phyloP scores from a whole-genome alignment of 2,888 invertebrate genomes.

The Callinectes sapidus region DNA sequence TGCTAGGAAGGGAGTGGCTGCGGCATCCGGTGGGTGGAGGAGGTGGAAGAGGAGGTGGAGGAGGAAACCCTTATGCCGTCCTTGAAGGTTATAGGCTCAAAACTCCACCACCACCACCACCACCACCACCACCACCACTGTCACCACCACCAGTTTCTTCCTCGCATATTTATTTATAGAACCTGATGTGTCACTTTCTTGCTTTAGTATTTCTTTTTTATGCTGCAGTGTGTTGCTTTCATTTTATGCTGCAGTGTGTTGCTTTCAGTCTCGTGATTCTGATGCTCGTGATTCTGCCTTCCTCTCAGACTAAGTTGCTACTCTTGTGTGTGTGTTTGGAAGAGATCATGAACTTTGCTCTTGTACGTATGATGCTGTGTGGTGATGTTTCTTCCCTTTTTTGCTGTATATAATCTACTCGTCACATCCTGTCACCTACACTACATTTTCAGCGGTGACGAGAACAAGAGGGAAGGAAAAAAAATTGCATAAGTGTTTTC shows the following conservation, averaged over 20 bases:
- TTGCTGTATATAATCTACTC: too few relatives aligned
- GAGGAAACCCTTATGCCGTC: not conserved
- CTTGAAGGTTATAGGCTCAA: not conserved
- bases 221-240: not conserved
- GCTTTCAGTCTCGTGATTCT: not conserved
- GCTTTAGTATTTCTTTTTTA: not conserved
- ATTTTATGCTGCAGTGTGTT: not conserved
- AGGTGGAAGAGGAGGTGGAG: not conserved
- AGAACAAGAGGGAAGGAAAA: too few relatives aligned
- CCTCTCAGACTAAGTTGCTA: not conserved
- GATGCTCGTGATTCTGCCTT: not conserved
- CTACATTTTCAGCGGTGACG: not conserved
- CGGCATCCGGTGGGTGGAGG: conserved; percentile 2
- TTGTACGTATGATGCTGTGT: not conserved
- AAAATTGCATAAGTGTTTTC: too few relatives aligned
- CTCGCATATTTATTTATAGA: not conserved
- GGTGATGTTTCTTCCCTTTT: not conserved
- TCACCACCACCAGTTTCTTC: not conserved
- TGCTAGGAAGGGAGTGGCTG: not conserved
- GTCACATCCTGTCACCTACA: not conserved
- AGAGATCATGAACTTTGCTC: too few relatives aligned
- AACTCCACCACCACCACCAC: not conserved
- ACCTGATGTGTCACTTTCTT: not conserved
- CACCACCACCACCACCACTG: not conserved
- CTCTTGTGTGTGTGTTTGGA: not conserved